A percentile compares a stretch with the other conserved stretches of the same genome.
Evolutionary conservation across 35 echinoderm and acorn worm genomes (phyloP).

Genomic region (Hemicentrotus pulcherrimus): DNA sequence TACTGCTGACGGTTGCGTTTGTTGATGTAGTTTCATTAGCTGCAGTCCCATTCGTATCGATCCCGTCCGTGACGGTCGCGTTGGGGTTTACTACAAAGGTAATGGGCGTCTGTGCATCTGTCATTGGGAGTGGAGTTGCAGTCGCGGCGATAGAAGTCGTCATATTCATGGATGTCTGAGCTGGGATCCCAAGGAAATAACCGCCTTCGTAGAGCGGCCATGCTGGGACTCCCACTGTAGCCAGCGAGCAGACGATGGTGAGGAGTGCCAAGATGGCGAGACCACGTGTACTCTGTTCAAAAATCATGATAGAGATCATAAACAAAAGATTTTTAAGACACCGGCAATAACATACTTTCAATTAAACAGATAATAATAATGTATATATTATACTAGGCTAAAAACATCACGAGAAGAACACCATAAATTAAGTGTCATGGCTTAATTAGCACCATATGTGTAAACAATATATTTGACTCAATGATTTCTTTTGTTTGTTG

Average conservation of each 20-base stretch:
- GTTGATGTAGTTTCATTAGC: neutral
- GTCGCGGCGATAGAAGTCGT: neutral
- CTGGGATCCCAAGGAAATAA: constrained; percentile 24
- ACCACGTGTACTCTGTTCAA: constrained; percentile 44
- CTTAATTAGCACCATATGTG: too few relatives aligned
- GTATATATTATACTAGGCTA: too few relatives aligned
- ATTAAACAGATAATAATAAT: too few relatives aligned
- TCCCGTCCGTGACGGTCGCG: neutral
- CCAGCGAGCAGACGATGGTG: constrained; percentile 44
- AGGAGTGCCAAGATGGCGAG: neutral
- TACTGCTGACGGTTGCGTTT: neutral
- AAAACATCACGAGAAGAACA: too few relatives aligned
- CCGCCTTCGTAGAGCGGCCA: constrained; percentile 46
- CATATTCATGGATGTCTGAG: neutral
- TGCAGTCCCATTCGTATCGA: neutral
- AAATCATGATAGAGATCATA: too few relatives aligned
- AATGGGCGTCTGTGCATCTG: neutral
- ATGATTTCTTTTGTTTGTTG: too few relatives aligned
- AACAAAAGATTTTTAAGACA: too few relatives aligned
- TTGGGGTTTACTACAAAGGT: neutral
- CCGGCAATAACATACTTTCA: too few relatives aligned
- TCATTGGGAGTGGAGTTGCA: neutral
- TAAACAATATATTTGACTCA: too few relatives aligned
- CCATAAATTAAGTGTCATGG: too few relatives aligned
- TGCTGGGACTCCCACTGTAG: constrained; percentile 12